Percentiles rank a stretch among this genome's conserved stretches.
These are phyloP conservation scores for Philonicus albiceps DNA, from an alignment of 2,888 invertebrate species.

Conservation along the genomic window DNA sequence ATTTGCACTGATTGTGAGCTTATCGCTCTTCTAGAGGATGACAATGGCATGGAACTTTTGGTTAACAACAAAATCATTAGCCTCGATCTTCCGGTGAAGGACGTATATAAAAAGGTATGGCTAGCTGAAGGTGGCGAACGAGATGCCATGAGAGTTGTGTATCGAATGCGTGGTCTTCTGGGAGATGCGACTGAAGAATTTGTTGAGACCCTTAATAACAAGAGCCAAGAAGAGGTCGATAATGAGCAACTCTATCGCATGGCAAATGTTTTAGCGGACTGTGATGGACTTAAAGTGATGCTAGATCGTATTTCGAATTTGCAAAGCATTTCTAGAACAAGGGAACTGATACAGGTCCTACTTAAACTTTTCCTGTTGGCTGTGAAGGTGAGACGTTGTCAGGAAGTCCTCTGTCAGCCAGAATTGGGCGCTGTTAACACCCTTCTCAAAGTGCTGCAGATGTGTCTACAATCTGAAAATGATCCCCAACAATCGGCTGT, in stretches of 20 bases:
- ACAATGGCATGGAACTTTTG: conserved; percentile 97
- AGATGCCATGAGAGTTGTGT: conserved; percentile 96
- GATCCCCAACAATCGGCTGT: conserved; percentile 78
- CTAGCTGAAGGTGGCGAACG: conserved; percentile 87
- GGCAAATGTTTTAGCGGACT: conserved; percentile 85
- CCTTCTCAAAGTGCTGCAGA: conserved; percentile 83
- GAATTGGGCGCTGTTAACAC: conserved; percentile 84
- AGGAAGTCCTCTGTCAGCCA: conserved; percentile 87
- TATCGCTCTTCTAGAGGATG: conserved; percentile 96
- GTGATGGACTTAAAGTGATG: conserved; percentile 79
- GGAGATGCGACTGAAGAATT: conserved; percentile 99
- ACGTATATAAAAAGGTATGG: conserved; percentile 86
- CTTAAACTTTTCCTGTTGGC: conserved; percentile 89
- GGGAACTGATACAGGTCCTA: conserved; percentile 86
- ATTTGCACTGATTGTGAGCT: conserved; percentile 98
- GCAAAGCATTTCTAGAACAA: conserved; percentile 84
- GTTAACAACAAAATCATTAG: conserved; percentile 99
- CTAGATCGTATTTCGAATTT: conserved; percentile 84
- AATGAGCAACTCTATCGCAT: conserved; percentile 94
- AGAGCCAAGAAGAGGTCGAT: conserved; percentile 85
- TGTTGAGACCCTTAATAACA: conserved; percentile 90
- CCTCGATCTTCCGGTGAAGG: conserved; percentile 93
- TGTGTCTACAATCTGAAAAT: conserved; percentile 72
- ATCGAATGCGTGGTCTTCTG: conserved; percentile 95
- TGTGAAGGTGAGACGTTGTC: conserved; percentile 88